These are phyloP conservation scores for Limnothrissa miodon DNA, from an alignment of 2,113 vertebrate genomes.

Conservation along the genomic window DNA sequence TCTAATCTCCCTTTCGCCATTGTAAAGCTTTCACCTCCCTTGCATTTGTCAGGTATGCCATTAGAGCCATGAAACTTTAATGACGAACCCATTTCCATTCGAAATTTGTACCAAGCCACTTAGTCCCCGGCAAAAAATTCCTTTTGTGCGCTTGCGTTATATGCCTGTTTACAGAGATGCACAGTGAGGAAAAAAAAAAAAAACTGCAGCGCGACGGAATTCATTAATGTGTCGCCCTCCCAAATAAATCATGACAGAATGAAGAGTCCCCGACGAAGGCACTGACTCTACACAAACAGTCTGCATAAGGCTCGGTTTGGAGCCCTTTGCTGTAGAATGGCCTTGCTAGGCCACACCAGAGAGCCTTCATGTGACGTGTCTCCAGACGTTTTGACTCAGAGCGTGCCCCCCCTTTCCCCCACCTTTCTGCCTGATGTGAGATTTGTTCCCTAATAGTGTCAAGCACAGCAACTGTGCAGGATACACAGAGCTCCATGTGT, in stretches of 20 bases:
- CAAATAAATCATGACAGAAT: not conserved
- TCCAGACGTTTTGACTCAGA: not conserved
- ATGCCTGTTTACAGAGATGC: slow-evolving; percentile 13
- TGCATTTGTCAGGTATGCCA: slow-evolving; percentile 28
- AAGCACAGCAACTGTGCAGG: not conserved
- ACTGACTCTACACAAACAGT: slow-evolving; percentile 51
- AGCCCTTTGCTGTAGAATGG: not conserved
- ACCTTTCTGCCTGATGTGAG: not conserved
- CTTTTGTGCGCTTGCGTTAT: slow-evolving; percentile 2
- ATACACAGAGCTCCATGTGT: not conserved
- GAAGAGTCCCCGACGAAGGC: slow-evolving; percentile 38
- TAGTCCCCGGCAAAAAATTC: slow-evolving; percentile 16
- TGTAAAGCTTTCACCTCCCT: slow-evolving; percentile 48
- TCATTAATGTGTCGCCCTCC: not conserved
- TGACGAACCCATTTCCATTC: slow-evolving; percentile 45
- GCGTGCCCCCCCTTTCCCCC: not conserved
- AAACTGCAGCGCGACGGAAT: slow-evolving; percentile 12
- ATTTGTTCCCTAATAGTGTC: not conserved
- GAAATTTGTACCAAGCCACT: slow-evolving; percentile 34
- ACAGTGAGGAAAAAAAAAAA: too few species aligned
- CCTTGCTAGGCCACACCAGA: not conserved
- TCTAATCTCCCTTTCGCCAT: slow-evolving; percentile 42
- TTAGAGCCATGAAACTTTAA: slow-evolving; percentile 48
- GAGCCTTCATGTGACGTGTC: not conserved
- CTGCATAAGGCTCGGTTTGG: not conserved